These are phyloP conservation scores for Coendou prehensilis DNA, from an alignment of 2,797 vertebrate genomes.

Conservation along the genomic window DNA sequence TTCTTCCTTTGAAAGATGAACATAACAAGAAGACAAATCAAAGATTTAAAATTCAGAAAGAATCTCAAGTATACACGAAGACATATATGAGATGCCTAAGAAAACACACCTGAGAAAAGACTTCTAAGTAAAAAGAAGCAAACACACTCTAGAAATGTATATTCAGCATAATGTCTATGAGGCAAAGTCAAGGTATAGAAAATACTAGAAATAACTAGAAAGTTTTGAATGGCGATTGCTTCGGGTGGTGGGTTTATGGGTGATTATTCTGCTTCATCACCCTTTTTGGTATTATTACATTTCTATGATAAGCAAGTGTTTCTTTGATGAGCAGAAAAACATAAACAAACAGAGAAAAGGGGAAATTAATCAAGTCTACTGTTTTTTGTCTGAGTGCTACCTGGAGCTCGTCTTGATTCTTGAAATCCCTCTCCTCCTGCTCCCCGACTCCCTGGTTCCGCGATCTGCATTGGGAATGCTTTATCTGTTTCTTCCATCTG, in stretches of 20 bases:
- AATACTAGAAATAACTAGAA: slow-evolving; percentile 33
- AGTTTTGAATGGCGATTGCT: neutral
- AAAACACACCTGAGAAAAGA: slow-evolving; percentile 44
- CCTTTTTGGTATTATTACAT: neutral
- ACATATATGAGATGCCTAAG: slow-evolving; percentile 27
- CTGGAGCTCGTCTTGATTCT: slow-evolving; percentile 31
- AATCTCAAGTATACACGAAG: slow-evolving; percentile 34
- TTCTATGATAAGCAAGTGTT: slow-evolving; percentile 44
- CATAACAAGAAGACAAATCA: slow-evolving; percentile 44
- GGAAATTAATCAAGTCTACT: slow-evolving; percentile 23
- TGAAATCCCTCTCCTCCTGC: slow-evolving; percentile 32
- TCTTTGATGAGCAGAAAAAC: slow-evolving; percentile 61
- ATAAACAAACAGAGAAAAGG: neutral
- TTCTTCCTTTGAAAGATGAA: slow-evolving; percentile 54
- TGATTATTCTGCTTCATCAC: slow-evolving; percentile 9
- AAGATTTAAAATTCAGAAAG: slow-evolving; percentile 47
- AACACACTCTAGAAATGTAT: slow-evolving; percentile 5
- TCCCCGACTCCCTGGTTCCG: slow-evolving; percentile 39
- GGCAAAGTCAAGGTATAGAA: slow-evolving; percentile 2
- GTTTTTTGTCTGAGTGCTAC: slow-evolving; percentile 1
- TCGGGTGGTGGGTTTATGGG: neutral
- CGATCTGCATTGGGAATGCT: slow-evolving; percentile 41
- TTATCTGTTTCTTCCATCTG: slow-evolving; percentile 62
- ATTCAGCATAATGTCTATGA: slow-evolving; percentile 6
- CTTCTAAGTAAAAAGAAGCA: neutral